Percentiles rank a stretch among this genome's conserved stretches.
Conservation (phyloP, 2,888 invertebrate genomes). For the Pseudeuparius sepicola region DNA sequence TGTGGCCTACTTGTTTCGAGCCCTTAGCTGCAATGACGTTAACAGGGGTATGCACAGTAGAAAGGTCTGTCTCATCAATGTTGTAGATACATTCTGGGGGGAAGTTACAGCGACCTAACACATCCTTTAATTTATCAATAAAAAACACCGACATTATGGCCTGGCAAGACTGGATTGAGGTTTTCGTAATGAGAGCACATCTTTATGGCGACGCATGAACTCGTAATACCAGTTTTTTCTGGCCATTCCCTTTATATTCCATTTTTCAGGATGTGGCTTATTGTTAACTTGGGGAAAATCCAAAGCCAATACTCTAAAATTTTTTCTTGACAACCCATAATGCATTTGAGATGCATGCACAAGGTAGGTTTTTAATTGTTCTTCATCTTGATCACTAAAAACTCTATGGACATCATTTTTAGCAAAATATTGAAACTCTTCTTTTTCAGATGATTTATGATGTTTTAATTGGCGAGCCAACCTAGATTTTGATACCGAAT, state of each 20-base stretch:
- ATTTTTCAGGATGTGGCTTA: slow-evolving; percentile 19
- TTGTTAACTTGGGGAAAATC: slow-evolving; percentile 22
- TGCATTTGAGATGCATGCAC: slow-evolving; percentile 9
- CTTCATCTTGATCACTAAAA: slow-evolving; percentile 5
- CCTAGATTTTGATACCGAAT: slow-evolving; percentile 1
- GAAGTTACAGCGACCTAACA: slow-evolving; percentile 5
- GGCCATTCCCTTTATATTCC: slow-evolving; percentile 17
- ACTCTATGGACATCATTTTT: slow-evolving; percentile 5
- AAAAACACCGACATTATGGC: slow-evolving; percentile 20
- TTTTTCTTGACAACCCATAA: slow-evolving; percentile 17
- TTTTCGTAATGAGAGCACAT: slow-evolving; percentile 9
- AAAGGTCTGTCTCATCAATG: slow-evolving; percentile 26
- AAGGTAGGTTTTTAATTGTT: slow-evolving; percentile 6
- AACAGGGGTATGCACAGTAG: slow-evolving; percentile 26
- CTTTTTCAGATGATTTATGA: slow-evolving; percentile 1
- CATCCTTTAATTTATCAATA: slow-evolving; percentile 18
- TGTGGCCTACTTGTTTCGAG: slow-evolving; percentile 24
- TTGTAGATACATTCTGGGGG: slow-evolving; percentile 24
- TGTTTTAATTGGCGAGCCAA: slow-evolving; percentile 1
- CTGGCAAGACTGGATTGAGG: slow-evolving; percentile 26
- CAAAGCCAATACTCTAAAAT: slow-evolving; percentile 15
- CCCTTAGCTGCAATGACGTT: slow-evolving; percentile 27
- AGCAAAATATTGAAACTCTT: slow-evolving; percentile 1
- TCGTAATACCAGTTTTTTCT: slow-evolving; percentile 18
- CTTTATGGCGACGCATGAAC: slow-evolving; percentile 15